Evolutionary conservation across 2,888 invertebrate species (phyloP), one percentile per base, ranked within the genome.

Genomic region (Pharmacophagus antenor): DNA sequence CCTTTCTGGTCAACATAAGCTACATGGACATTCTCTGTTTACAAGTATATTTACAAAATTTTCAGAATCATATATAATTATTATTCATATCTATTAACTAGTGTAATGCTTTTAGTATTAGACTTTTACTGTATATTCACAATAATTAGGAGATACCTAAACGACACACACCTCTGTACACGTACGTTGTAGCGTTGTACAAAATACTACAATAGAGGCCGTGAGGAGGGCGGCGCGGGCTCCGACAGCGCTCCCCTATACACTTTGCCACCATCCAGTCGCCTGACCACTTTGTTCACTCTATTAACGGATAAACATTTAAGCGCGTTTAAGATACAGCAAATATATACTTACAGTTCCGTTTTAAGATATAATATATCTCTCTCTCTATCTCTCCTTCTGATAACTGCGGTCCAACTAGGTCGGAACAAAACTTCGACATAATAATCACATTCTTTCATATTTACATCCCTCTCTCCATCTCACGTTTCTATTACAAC

Each of bases 1-100:
- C 91, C 90, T 79, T 85, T 86, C 79, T 85, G 88, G 90, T 90
- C 88, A 88, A 89, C 89, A 88, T 91, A 91, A 91, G 91, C 91
- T 91, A 91, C 82, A 86, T 86, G 89, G 88, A 88, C 90, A 84
- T 82, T 86, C 82, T 87, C 88, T 61, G 61, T 61, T 88, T 84
- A 80, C 88, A 82, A 88, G 76, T 90, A 89, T 89, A 90, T 89
- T 88, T 90, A 89, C 90, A 90, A n/a, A n/a, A 82, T 74, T 83
- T 79, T 88, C 84, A 82, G 84, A 87, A 88, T 82, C 75, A 78
- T 83, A 85, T 83, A 85, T 79, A 79, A 82, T n/a, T 80, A 82
- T 63, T 63, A 78, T 85, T 85, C 82, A 86, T 85, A 86, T 79
- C 78, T 86, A 88, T 75, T 71, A 76, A 77, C 82, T 84, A 84